These are phyloP conservation scores for Rhimphoctona megacephalus DNA, from an alignment of 2,888 invertebrate species.

Conservation along the genomic window DNA sequence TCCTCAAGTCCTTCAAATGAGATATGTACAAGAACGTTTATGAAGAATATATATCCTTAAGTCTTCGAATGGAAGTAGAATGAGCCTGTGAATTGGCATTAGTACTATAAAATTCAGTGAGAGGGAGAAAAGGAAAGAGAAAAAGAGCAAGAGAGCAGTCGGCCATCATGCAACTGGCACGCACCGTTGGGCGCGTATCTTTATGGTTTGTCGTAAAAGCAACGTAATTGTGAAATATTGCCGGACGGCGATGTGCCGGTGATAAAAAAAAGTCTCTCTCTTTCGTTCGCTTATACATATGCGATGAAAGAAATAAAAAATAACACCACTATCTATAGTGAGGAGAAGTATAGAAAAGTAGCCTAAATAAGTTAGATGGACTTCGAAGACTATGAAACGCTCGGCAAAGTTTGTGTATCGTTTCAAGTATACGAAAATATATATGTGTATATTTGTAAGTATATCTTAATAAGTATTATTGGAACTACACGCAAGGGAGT, in stretches of 20 bases:
- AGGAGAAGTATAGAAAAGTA: conserved; percentile 68
- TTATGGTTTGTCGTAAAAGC: conserved; percentile 81
- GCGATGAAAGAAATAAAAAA: conserved; percentile 51
- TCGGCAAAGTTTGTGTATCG: conserved; percentile 25
- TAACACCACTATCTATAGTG: conserved; percentile 74
- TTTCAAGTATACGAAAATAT: conserved; percentile 6
- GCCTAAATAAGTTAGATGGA: conserved; percentile 77
- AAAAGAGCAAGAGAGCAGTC: conserved; percentile 65
- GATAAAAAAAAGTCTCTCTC: conserved; percentile 73
- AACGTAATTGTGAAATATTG: conserved; percentile 83
- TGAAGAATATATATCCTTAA: conserved; percentile 40
- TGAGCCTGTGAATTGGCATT: conserved; percentile 65
- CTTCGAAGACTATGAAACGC: conserved; percentile 65
- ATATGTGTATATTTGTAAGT: not conserved
- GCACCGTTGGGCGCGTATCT: conserved; percentile 78
- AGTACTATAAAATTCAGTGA: conserved; percentile 76
- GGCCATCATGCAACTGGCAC: conserved; percentile 80
- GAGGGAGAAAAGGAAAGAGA: conserved; percentile 34
- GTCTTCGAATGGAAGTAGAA: conserved; percentile 19
- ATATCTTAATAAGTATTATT: conserved; percentile 9
- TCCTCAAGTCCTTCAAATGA: not conserved
- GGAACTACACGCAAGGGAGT: not conserved
- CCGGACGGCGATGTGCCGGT: conserved; percentile 75
- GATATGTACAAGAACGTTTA: conserved; percentile 49
- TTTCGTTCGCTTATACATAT: conserved; percentile 12